A percentile compares a stretch with the other conserved stretches of the same genome.
These are phyloP conservation scores for Eudyptes chrysolophus DNA, from an alignment of 2,113 vertebrate species.

Conservation along the genomic window DNA sequence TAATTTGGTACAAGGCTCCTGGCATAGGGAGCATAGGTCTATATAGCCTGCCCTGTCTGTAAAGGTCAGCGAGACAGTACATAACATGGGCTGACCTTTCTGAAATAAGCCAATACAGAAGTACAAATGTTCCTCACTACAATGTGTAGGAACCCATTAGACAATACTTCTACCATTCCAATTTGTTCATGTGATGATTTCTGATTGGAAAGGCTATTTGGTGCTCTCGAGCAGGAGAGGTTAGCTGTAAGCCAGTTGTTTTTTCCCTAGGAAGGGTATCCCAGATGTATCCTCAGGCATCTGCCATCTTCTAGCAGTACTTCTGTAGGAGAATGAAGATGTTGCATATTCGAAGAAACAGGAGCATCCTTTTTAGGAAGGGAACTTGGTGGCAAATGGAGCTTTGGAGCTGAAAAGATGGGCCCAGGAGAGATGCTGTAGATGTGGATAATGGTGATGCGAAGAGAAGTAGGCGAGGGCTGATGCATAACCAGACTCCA, in stretches of 20 bases:
- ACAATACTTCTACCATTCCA: background rate
- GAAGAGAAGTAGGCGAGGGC: background rate
- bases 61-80: background rate
- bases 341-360: background rate
- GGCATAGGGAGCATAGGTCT: background rate
- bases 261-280: background rate
- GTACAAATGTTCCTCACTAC: background rate
- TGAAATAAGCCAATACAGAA: background rate
- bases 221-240: background rate
- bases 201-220: background rate
- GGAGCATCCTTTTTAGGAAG: background rate
- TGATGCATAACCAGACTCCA: background rate
- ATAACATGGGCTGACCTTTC: background rate
- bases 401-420: background rate
- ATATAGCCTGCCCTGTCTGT: background rate
- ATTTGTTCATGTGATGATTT: background rate
- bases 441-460: fast-evolving
- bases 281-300: background rate
- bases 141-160: background rate
- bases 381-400: background rate
- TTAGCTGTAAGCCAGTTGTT: background rate
- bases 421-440: background rate
- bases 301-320: background rate
- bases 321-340: background rate
- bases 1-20: background rate